Evolutionary conservation across 2,797 vertebrate species (phyloP).

Genomic region (Halcyon chelicuti): DNA sequence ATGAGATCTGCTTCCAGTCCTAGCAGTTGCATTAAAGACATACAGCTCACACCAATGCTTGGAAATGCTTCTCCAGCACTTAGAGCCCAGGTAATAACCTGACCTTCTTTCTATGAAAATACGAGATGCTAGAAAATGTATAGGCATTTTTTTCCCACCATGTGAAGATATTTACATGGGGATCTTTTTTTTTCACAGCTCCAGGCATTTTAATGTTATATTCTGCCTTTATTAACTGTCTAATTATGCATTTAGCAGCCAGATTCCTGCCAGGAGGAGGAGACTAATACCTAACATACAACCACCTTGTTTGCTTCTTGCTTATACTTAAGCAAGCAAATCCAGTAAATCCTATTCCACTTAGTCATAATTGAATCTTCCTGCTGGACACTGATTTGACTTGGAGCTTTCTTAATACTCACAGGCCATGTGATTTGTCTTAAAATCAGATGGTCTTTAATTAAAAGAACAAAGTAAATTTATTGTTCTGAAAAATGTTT

Average conservation of each 20-base stretch:
- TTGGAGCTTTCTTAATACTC: not conserved
- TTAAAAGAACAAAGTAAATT: not conserved
- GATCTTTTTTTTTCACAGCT: not conserved
- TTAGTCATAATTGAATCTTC: not conserved
- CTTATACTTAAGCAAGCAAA: not conserved
- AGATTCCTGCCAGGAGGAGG: not conserved
- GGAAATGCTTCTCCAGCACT: not conserved
- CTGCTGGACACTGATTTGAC: not conserved
- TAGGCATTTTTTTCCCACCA: not conserved
- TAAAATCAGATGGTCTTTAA: not conserved
- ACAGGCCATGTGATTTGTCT: not conserved
- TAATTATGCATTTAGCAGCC: not conserved
- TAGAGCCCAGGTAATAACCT: not conserved
- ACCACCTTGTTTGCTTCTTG: constrained; percentile 20
- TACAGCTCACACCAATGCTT: not conserved
- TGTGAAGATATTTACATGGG: not conserved
- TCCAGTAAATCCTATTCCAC: constrained; percentile 7
- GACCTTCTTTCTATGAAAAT: not conserved
- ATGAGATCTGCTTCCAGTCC: not conserved
- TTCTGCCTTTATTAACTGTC: not conserved
- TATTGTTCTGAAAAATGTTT: not conserved
- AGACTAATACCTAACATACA: not conserved
- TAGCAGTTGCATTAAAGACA: not conserved
- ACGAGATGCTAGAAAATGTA: not conserved
- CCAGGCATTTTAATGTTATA: not conserved